Evolutionary conservation across 2,888 invertebrate genomes (phyloP), one percentile per base, ranked within the genome.

Genomic region (Palloptera scutellata): DNA sequence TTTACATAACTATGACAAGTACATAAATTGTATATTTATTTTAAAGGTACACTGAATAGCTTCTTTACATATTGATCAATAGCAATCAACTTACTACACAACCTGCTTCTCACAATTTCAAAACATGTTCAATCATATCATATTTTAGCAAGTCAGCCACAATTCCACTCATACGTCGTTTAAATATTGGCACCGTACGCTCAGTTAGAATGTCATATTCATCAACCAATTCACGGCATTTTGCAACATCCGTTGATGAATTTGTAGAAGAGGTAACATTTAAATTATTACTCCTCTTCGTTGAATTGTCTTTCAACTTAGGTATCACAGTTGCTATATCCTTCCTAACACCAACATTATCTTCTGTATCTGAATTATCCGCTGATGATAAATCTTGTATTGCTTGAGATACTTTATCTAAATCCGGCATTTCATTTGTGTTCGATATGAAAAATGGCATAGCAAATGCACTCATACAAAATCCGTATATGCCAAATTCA

Each of bases 371-470:
- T 4, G 57, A 67, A 51, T 61, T 64, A 0, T 72, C 71, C 20
- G 70, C 70, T 0, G 71, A 55, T n/a, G 74, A 74, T 10, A 80
- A 64, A n/a, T 78, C 77, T 58, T 71, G 62, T 54, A 81, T 77
- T 3, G 78, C 81, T 60, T 79, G 74, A 6, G 79, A 75, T 0
- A 78, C 79, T 54, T 75, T 70, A 66, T 82, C 79, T n/a, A 81
- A 73, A 71, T 82, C 77, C 9, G 79, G 75, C 3, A 80, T 61
- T 67, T 82, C 79, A 17, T 51, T 72, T 8, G 78, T 72, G 30
- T 77, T 76, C 2, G 78, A 76, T 52, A 82, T 77, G 42, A 80
- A 81, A 62, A 81, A 82, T 1, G 81, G 81, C 45, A 82, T 69
- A 0, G 79, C 68, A 70, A 79, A 80, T 1, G 78, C 76, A 0